These are phyloP conservation scores for Sebastes glaucus DNA, from an alignment of 2,797 vertebrate species.

Conservation along the genomic window DNA sequence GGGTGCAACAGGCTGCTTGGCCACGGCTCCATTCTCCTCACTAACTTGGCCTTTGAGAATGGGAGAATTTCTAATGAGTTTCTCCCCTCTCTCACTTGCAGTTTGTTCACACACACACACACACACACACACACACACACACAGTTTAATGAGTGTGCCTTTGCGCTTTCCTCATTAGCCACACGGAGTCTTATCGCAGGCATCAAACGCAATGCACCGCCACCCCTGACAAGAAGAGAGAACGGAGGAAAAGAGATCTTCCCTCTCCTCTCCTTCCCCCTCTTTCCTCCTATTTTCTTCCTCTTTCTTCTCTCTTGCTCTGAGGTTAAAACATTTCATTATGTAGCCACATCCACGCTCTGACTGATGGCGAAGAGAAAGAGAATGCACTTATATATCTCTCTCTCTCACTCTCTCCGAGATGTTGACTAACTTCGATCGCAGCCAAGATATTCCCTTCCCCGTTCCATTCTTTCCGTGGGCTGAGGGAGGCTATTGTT, in stretches of 20 bases:
- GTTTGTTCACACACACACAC: conserved; percentile 14
- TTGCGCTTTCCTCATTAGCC: conserved; percentile 81
- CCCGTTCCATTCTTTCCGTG: conserved; percentile 16
- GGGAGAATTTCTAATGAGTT: conserved; percentile 72
- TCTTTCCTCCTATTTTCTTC: background rate
- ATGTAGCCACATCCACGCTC: conserved; percentile 36
- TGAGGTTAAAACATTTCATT: conserved; percentile 69
- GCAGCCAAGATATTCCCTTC: conserved; percentile 43
- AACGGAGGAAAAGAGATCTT: conserved; percentile 34
- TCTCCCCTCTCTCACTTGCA: conserved; percentile 26
- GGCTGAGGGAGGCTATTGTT: conserved; percentile 62
- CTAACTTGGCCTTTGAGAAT: conserved; percentile 75
- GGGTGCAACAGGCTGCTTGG: conserved; percentile 42
- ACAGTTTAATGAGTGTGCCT: conserved; percentile 82
- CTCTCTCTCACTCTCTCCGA: background rate
- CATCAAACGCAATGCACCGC: conserved; percentile 75
- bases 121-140: conserved; percentile 38
- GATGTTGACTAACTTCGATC: conserved; percentile 56
- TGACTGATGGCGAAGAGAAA: conserved; percentile 18
- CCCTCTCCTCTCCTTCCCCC: background rate
- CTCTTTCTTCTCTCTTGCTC: conserved; percentile 14
- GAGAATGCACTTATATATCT: conserved; percentile 3
- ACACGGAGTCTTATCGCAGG: conserved; percentile 76
- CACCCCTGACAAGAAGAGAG: conserved; percentile 68
- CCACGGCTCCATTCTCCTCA: conserved; percentile 48